Evolutionary conservation across 2,113 vertebrate species (phyloP), one percentile per base, ranked within the genome.

Genomic region (Tonatia bakeri): DNA sequence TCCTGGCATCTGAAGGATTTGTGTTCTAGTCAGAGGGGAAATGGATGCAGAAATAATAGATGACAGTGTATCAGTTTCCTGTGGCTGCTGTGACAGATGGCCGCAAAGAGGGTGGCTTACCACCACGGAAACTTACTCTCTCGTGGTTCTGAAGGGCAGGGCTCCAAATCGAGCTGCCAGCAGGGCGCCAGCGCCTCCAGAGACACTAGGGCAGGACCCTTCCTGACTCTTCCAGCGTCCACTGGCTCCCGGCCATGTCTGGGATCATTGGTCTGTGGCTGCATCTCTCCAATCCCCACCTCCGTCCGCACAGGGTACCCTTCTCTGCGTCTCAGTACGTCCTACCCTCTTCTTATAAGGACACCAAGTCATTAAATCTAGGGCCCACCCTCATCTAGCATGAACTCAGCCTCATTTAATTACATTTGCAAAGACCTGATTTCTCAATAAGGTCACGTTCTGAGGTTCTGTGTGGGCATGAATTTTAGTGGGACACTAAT

Each of bases 201-300:
- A 8, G 8, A 2, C 2, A 4, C 4, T 8, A 7, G 4, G 10
- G 22, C 12, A 82, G 1, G 3, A 16, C 10, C 4, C 31, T 17
- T 28, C 7, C 19, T 13, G 3, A 6, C 1, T 7, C 36, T 36
- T n/a, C 15, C 40, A 45, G 59, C 10, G 16, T 70, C 22, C 10
- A 0, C 5, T 17, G 33, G 15, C 12, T 36, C 19, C 5, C 7
- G 8, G 12, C 19, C 64, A 17, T 36, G 28, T 65, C 12, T 11
- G 50, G 33, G 14, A 56, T n/a, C 72, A 11, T 1, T 38, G 40
- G 4, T 31, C 45, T 26, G 0, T 5, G 26, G 3, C 15, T 4
- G 0, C 22, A 1, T 40, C 12, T 5, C 19, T 72, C 69, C 7
- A 4, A 0, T 31, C 59, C 70, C 52, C 36, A 13, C 17, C 33